Evolutionary conservation across 2,113 vertebrate species (phyloP).

Genomic region (Poecile atricapillus): DNA sequence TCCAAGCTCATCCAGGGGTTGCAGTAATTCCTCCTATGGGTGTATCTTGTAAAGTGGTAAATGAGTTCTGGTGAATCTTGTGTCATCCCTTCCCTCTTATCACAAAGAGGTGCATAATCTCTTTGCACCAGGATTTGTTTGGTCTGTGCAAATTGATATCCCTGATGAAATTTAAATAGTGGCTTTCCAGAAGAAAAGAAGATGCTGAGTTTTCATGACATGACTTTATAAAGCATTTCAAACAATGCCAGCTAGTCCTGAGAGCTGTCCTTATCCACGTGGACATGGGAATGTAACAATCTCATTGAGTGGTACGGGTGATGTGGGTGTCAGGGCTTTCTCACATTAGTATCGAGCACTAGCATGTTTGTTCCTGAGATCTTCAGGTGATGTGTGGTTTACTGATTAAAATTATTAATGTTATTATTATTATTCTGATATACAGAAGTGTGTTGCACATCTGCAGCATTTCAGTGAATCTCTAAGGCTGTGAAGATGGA

Average conservation of each 20-base stretch:
- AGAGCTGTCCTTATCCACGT: neutral
- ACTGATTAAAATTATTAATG: neutral
- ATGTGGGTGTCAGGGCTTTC: neutral
- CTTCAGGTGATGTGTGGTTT: neutral
- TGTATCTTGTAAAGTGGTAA: neutral
- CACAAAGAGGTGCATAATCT: neutral
- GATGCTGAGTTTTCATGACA: rapidly evolving
- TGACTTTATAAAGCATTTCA: neutral
- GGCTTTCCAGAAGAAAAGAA: neutral
- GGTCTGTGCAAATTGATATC: neutral
- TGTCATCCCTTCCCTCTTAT: neutral
- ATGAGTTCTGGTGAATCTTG: neutral
- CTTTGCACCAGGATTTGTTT: neutral
- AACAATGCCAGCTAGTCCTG: neutral
- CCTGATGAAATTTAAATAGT: neutral
- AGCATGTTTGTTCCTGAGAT: neutral
- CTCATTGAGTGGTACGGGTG: rapidly evolving
- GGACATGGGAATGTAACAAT: rapidly evolving
- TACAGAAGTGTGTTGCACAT: rapidly evolving
- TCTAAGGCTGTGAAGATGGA: neutral
- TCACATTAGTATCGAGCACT: neutral
- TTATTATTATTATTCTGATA: neutral
- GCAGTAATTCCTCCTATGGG: neutral
- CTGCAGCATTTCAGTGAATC: neutral
- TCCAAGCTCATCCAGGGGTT: neutral